These are phyloP conservation scores for Agrotis clavis DNA, from an alignment of 2,888 invertebrate genomes.

Conservation along the genomic window DNA sequence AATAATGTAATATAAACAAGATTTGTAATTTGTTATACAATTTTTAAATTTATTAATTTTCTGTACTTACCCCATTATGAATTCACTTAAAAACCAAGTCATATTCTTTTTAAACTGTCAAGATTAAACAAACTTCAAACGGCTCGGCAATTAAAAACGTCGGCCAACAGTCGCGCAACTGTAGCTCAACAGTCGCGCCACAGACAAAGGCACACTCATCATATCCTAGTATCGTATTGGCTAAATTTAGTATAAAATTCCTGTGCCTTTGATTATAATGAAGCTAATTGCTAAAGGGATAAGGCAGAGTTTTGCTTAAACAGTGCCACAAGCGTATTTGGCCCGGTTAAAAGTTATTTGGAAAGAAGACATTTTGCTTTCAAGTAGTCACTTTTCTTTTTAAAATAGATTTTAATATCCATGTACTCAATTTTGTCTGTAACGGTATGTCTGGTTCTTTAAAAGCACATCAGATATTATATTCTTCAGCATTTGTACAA, in stretches of 20 bases:
- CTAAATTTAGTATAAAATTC: constrained; percentile 39
- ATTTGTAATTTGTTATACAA: constrained; percentile 25
- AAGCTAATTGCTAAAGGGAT: constrained; percentile 40
- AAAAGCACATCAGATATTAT: no score
- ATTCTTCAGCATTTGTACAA: no score
- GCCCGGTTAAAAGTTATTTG: not conserved
- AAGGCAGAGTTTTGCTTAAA: constrained; percentile 12
- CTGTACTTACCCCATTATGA: not conserved
- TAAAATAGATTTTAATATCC: no score
- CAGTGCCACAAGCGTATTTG: not conserved
- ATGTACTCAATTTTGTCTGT: no score
- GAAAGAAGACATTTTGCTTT: no score
- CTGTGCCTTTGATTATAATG: constrained; percentile 48
- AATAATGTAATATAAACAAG: not conserved
- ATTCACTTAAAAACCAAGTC: not conserved
- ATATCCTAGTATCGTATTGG: constrained; percentile 41
- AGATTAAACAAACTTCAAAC: not conserved
- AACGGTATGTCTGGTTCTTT: no score
- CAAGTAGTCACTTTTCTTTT: no score
- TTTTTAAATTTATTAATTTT: constrained; percentile 15
- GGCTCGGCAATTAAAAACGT: not conserved
- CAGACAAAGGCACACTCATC: constrained; percentile 47
- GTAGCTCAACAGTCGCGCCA: constrained; percentile 10
- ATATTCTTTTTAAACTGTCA: not conserved
- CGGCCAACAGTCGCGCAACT: constrained; percentile 2